These are phyloP conservation scores for Aleadryas rufinucha DNA, from an alignment of 2,113 vertebrate genomes.

Conservation along the genomic window DNA sequence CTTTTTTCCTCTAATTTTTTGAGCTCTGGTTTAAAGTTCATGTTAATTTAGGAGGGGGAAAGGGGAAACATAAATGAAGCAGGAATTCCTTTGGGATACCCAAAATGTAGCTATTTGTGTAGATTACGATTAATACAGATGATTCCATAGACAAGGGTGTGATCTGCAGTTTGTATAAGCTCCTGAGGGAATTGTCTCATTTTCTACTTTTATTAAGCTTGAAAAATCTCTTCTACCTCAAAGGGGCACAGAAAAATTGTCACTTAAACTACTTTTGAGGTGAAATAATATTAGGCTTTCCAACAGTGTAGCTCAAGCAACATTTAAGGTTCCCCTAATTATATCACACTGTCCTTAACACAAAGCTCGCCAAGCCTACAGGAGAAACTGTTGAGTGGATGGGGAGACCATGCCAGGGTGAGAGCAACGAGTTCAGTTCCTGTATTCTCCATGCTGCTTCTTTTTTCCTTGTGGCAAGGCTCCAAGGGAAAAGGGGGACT, in stretches of 20 bases:
- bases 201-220: conserved; percentile 6
- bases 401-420: background rate
- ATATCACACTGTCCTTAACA: background rate
- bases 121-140: background rate
- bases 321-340: conserved; percentile 6
- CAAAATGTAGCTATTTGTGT: background rate
- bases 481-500: conserved; percentile 78
- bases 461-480: conserved; percentile 74
- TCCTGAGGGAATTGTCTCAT: background rate
- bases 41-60: background rate
- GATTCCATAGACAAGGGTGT: background rate
- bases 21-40: background rate
- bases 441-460: conserved; percentile 80
- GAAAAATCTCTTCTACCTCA: conserved; percentile 20
- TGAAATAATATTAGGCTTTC: background rate
- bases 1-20: background rate
- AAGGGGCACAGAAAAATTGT: background rate
- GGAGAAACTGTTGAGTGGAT: background rate
- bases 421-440: conserved; percentile 63
- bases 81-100: background rate
- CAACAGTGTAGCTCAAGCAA: background rate
- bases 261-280: conserved; percentile 11
- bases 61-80: background rate
- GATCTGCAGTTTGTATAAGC: background rate
- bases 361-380: conserved; percentile 13